Evolutionary conservation across 2,888 invertebrate species (phyloP), one percentile per base, ranked within the genome.

Genomic region (Nomada ruficornis): DNA sequence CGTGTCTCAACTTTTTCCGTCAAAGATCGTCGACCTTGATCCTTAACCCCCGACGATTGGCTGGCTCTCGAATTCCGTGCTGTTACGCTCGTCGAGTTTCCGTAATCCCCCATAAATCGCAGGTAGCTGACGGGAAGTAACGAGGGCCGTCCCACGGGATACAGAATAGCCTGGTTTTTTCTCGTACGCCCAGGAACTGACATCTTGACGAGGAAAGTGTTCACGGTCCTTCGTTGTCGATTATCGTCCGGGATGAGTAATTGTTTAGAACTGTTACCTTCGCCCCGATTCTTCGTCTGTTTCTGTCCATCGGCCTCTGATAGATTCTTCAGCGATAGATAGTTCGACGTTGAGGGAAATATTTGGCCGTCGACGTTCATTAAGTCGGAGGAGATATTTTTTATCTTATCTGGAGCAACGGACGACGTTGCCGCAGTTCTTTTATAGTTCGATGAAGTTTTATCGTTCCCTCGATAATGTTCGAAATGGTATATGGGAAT

Each of bases 101-200:
- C 77, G 77, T 88, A 83, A 84, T 84, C 80, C 71, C 4, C 74
- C 29, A 62, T 81, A 84, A 86, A 86, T 84, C 60, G 75, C 52
- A 18, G 77, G 57, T 74, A 54, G 75, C 72, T 76, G 83, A 73
- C 71, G 71, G 68, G 70, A 55, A 68, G 72, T 81, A 86, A 86
- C 82, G 80, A 87, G 74, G 79, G 67, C 62, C 62, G 60, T 81
- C 80, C 73, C 59, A 26, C 13, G 68, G 44, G 78, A 68, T 42
- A 29, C 20, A 20, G 72, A 59, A 57, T 36, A 15, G 55, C 10
- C 2, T 57, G 36, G 47, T 65, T 54, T 15, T n/a, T 23, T 15
- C 7, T 47, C 50, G 42, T 26, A 44, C 47, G n/a, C 47, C 26
- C 29, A 7, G 9, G 20, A 59, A 63, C 15, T 52, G 50, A 18